Evolutionary conservation across 2,797 vertebrate genomes (phyloP).

Genomic region (Macropus fuliginosus): DNA sequence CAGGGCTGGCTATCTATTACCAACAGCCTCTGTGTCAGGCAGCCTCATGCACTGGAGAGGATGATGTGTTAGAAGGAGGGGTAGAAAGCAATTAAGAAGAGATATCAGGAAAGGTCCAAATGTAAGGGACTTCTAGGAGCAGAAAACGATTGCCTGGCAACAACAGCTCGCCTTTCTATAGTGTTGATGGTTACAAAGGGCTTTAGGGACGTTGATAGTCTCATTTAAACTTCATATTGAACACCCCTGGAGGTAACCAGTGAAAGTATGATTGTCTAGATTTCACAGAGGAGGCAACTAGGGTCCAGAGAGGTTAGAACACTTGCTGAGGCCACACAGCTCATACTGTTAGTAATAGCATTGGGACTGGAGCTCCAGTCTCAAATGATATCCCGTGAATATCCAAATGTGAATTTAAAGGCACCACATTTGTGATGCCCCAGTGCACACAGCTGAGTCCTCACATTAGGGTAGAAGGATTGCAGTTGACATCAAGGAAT

Average conservation of each 20-base stretch:
- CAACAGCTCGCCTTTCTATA: background rate
- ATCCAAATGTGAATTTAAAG: background rate
- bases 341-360: background rate
- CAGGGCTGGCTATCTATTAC: slow-evolving; percentile 49
- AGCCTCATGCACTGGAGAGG: slow-evolving; percentile 51
- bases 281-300: background rate
- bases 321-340: background rate
- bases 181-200: background rate
- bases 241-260: background rate
- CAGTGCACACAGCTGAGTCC: background rate
- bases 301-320: slow-evolving; percentile 5
- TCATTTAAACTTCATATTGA: background rate
- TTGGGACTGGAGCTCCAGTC: background rate
- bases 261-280: background rate
- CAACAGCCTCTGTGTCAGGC: slow-evolving; percentile 52
- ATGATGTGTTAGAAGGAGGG: background rate
- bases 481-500: background rate
- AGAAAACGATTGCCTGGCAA: background rate
- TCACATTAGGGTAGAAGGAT: background rate
- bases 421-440: background rate
- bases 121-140: background rate
- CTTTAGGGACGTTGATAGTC: background rate
- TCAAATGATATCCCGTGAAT: background rate
- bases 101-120: background rate
- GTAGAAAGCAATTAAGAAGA: background rate